Evolutionary conservation across 2,888 invertebrate species (phyloP), one percentile per base, ranked within the genome.

Genomic region (Heliconius ismenius): DNA sequence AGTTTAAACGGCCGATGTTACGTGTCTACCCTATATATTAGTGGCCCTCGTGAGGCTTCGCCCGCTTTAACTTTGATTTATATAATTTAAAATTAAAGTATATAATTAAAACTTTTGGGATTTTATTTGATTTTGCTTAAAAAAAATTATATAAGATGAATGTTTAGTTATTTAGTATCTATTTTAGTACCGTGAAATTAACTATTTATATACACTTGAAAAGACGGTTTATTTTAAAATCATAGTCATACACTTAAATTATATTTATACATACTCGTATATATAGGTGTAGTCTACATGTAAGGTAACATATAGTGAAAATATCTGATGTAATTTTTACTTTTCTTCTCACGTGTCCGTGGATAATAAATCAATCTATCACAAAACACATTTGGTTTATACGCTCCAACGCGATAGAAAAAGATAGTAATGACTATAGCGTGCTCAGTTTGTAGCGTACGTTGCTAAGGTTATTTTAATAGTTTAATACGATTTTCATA

Each of bases 331-430:
- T 24, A 43, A 15, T 1, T 24, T 39, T n/a, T n/a, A n/a, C 3
- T 36, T 64, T 64, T 36, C 36, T 43, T 67, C 39, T 67, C 67
- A 67, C 67, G 67, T 67, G 39, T 65, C 24, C 58, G 21, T 28
- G 10, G 3, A 36, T n/a, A 70, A 58, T 70, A 70, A 58, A 70
- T 58, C 70, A 70, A 70, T 58, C 32, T 58, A 70, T 58, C 24
- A 39, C 15, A 39, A 43, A 65, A 73, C 24, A 75, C 75, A 62
- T 75, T 75, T 49, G 62, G 43, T 49, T 73, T 62, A 49, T 69
- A 74, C 49, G 73, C 73, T 78, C 62, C 68, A 76, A 74, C 68
- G 74, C 78, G 75, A 79, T 80, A 76, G 80, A 80, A 79, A 80
- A 73, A 70, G 80, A 80, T 54, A 80, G 79, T 77, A 74, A 76